Evolutionary conservation across 2,888 invertebrate species (phyloP).

Genomic region (Elysia crispata): DNA sequence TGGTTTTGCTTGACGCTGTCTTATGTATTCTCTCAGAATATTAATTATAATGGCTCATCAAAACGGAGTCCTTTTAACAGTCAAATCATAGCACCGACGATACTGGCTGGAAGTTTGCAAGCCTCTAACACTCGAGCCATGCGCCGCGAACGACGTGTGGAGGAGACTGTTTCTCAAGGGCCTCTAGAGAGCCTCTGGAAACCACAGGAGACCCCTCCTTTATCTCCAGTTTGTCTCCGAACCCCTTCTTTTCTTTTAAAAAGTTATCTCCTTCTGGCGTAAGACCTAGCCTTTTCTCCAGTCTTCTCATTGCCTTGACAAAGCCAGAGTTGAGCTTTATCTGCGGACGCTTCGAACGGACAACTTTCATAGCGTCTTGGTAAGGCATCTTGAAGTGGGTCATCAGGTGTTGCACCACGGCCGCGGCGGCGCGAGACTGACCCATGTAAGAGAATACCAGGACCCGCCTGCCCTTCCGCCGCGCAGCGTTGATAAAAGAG

Average conservation of each 20-base stretch:
- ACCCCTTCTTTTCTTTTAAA: not conserved
- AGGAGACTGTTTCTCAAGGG: not conserved
- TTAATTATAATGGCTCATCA: too few relatives aligned
- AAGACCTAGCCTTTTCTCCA: constrained; percentile 57
- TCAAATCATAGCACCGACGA: not conserved
- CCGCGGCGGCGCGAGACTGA: constrained; percentile 67
- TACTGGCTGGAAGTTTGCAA: not conserved
- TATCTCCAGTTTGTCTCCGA: not conserved
- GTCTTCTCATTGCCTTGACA: constrained; percentile 57
- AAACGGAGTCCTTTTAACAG: too few relatives aligned
- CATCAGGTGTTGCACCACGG: constrained; percentile 73
- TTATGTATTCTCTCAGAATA: too few relatives aligned
- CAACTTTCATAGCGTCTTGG: constrained; percentile 64
- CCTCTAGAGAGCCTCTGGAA: constrained; percentile 18
- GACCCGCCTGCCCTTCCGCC: constrained; percentile 64
- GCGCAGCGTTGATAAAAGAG: constrained; percentile 70
- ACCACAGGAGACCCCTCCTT: not conserved
- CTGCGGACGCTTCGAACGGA: constrained; percentile 64
- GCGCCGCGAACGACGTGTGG: constrained; percentile 48
- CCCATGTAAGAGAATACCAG: constrained; percentile 70
- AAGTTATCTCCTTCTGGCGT: not conserved
- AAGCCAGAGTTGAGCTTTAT: constrained; percentile 66
- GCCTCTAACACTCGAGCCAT: constrained; percentile 47
- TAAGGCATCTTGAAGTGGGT: constrained; percentile 61
- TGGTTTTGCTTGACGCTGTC: too few relatives aligned